phyloP scores from a whole-genome alignment of 2,797 vertebrate species.

The Mastacembelus armatus region DNA sequence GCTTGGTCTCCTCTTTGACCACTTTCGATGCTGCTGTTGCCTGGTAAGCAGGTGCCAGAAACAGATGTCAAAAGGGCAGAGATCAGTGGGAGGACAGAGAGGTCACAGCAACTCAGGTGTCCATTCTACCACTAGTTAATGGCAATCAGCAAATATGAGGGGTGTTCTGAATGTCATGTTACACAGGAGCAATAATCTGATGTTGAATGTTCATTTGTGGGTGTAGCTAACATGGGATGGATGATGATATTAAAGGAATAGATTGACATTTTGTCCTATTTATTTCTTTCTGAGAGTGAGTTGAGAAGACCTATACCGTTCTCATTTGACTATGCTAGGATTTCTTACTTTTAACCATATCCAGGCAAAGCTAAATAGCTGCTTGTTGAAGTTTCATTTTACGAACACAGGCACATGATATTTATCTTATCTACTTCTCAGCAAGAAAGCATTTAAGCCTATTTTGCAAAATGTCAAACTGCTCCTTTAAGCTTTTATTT shows the following conservation, averaged over 20 bases:
- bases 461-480: slow-evolving; percentile 46
- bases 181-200: slow-evolving; percentile 14
- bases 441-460: neutral
- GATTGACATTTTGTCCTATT: slow-evolving; percentile 35
- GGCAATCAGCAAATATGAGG: slow-evolving; percentile 34
- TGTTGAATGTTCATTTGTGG: slow-evolving; percentile 9
- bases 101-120: slow-evolving; percentile 65
- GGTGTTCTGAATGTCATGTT: slow-evolving; percentile 20
- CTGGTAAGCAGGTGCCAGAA: slow-evolving; percentile 87
- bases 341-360: too few relatives aligned
- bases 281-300: neutral
- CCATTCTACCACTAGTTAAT: slow-evolving; percentile 54
- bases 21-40: slow-evolving; percentile 85
- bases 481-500: slow-evolving; percentile 32
- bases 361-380: neutral
- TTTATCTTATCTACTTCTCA: neutral
- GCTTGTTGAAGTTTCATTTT: neutral
- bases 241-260: slow-evolving; percentile 44
- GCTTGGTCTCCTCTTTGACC: slow-evolving; percentile 87
- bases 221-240: slow-evolving; percentile 41
- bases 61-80: slow-evolving; percentile 72
- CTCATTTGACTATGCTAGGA: too few relatives aligned
- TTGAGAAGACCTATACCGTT: slow-evolving; percentile 4
- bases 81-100: slow-evolving; percentile 61
- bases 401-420: neutral